A percentile compares a stretch with the other conserved stretches of the same genome.
These are phyloP conservation scores for Leucophenga montana DNA, from an alignment of 2,888 invertebrate genomes.

Conservation along the genomic window DNA sequence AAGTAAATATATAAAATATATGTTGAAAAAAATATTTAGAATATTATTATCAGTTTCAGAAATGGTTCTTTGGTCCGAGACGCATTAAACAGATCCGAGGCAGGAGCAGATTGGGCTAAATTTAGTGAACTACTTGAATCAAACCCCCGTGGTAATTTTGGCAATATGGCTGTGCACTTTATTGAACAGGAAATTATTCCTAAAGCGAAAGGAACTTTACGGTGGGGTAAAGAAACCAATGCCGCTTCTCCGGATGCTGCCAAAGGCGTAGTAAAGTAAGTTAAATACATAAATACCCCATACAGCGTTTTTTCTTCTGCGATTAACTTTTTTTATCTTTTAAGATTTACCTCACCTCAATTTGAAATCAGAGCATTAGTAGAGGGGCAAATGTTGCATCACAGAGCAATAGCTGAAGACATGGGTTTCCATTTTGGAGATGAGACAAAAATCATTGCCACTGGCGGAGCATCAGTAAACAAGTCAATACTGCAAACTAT, in stretches of 20 bases:
- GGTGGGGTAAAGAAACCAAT: constrained; percentile 79
- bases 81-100: constrained; percentile 81
- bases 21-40: not conserved
- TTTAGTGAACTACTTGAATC: constrained; percentile 87
- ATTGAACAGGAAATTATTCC: constrained; percentile 80
- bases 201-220: constrained; percentile 77
- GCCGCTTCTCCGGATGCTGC: constrained; percentile 56
- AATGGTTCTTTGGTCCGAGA: constrained; percentile 96
- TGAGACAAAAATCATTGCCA: constrained; percentile 86
- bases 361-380: constrained; percentile 91
- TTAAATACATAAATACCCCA: not conserved
- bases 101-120: constrained; percentile 86
- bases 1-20: constrained; percentile 34
- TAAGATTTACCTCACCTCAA: constrained; percentile 75
- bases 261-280: constrained; percentile 68
- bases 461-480: constrained; percentile 94
- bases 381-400: constrained; percentile 93
- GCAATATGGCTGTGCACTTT: constrained; percentile 80
- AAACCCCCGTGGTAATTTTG: constrained; percentile 93
- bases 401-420: constrained; percentile 85
- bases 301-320: no score
- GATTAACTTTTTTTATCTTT: not conserved
- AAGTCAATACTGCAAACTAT: constrained; percentile 89
- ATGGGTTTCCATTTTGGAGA: constrained; percentile 83
- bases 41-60: constrained; percentile 78